Evolutionary conservation across 2,797 vertebrate genomes (phyloP).

Genomic region (Melopsittacus undulatus): DNA sequence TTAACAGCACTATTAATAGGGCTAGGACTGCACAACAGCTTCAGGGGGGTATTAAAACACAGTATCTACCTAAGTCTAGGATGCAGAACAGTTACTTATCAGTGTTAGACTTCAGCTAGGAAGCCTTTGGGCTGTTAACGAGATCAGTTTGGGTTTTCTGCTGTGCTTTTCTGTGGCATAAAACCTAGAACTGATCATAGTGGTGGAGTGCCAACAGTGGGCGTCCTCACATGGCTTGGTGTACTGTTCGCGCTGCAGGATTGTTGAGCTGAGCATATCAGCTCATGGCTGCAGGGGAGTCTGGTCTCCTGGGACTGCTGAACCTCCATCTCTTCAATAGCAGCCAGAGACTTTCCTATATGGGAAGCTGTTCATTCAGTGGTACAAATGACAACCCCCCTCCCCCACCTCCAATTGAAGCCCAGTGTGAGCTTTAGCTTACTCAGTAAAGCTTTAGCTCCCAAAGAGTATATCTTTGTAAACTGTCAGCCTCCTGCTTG

Average conservation of each 20-base stretch:
- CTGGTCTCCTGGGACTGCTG: neutral
- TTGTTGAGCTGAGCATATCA: neutral
- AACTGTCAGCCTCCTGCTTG: neutral
- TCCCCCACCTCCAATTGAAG: neutral
- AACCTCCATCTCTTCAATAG: neutral
- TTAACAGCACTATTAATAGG: constrained; percentile 17
- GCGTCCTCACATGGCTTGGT: accelerated
- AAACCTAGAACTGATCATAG: neutral
- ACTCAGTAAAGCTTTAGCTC: neutral
- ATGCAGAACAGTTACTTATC: neutral
- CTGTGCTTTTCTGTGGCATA: neutral
- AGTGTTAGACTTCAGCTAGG: neutral
- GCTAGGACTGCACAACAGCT: neutral
- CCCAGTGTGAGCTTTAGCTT: neutral
- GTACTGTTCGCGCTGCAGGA: neutral
- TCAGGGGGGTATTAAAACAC: neutral
- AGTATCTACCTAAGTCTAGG: neutral
- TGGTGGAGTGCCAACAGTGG: neutral
- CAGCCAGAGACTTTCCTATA: neutral
- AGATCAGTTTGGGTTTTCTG: neutral
- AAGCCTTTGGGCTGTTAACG: neutral
- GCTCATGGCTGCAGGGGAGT: neutral
- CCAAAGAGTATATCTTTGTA: neutral
- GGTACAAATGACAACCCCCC: neutral
- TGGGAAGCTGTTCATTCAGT: neutral